Evolutionary conservation across 2,113 vertebrate genomes (phyloP).

Genomic region (Mesocricetus auratus): DNA sequence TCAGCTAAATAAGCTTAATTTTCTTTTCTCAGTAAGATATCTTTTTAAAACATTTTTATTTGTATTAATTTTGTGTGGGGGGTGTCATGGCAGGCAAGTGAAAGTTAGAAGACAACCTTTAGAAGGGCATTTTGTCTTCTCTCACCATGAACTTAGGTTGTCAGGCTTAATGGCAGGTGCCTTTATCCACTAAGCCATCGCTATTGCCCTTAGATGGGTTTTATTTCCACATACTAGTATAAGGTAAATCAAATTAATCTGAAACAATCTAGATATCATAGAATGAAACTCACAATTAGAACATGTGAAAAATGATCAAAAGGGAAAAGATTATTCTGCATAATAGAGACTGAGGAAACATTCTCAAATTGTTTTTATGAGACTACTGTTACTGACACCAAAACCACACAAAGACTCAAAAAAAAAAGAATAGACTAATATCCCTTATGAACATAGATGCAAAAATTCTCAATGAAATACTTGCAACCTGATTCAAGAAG

Average conservation of each 20-base stretch:
- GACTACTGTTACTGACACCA: background rate
- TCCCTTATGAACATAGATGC: background rate
- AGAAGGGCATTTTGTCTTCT: background rate
- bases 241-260: conserved; percentile 10
- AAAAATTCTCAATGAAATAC: too few species aligned
- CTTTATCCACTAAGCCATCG: background rate
- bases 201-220: background rate
- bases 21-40: background rate
- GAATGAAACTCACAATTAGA: background rate
- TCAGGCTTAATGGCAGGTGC: background rate
- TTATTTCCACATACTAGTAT: background rate
- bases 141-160: background rate
- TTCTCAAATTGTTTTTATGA: background rate
- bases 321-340: background rate
- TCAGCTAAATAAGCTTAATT: background rate
- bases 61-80: background rate
- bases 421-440: background rate
- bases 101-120: background rate
- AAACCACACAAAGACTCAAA: background rate
- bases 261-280: background rate
- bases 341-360: background rate
- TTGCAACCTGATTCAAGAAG: too few species aligned
- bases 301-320: background rate
- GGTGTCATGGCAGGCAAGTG: background rate
- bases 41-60: background rate